These are phyloP conservation scores for Anabas testudineus DNA, from an alignment of 2,797 vertebrate species.

Conservation along the genomic window DNA sequence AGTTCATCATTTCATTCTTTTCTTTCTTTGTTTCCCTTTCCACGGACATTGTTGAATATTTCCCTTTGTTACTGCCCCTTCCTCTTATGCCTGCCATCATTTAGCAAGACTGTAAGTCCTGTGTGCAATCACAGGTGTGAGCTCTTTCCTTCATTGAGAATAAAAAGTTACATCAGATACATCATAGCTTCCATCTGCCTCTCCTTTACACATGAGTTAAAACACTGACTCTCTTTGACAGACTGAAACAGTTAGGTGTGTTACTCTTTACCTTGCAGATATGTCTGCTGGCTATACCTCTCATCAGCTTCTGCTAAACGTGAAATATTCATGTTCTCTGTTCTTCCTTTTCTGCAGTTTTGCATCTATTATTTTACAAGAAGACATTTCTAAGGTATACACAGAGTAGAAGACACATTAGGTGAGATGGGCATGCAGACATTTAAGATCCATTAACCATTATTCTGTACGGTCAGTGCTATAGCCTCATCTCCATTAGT, in stretches of 20 bases:
- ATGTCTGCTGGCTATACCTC: constrained; percentile 59
- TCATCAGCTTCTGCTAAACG: constrained; percentile 50
- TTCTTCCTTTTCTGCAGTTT: constrained; percentile 55
- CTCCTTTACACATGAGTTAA: constrained; percentile 69
- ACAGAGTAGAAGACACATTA: constrained; percentile 42
- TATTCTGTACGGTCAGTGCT: constrained; percentile 49
- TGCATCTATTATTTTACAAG: constrained; percentile 56
- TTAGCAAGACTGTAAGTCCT: constrained; percentile 31
- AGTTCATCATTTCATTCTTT: constrained; percentile 22
- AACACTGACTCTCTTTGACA: constrained; percentile 60
- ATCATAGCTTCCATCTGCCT: constrained; percentile 65
- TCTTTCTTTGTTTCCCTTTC: constrained; percentile 19
- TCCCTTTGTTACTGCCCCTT: constrained; percentile 5
- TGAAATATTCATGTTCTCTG: constrained; percentile 74
- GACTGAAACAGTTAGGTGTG: constrained; percentile 49
- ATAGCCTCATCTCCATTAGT: constrained; percentile 51
- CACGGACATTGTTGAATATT: neutral
- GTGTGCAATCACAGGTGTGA: constrained; percentile 48
- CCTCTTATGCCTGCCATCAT: constrained; percentile 29
- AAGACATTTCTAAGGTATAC: constrained; percentile 38
- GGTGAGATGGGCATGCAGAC: constrained; percentile 47
- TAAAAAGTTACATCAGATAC: constrained; percentile 57
- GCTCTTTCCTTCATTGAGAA: constrained; percentile 59
- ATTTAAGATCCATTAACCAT: constrained; percentile 71
- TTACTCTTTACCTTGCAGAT: constrained; percentile 56